Evolutionary conservation across 2,797 vertebrate genomes (phyloP), one percentile per base, ranked within the genome.

Genomic region (Clarias fuscus): DNA sequence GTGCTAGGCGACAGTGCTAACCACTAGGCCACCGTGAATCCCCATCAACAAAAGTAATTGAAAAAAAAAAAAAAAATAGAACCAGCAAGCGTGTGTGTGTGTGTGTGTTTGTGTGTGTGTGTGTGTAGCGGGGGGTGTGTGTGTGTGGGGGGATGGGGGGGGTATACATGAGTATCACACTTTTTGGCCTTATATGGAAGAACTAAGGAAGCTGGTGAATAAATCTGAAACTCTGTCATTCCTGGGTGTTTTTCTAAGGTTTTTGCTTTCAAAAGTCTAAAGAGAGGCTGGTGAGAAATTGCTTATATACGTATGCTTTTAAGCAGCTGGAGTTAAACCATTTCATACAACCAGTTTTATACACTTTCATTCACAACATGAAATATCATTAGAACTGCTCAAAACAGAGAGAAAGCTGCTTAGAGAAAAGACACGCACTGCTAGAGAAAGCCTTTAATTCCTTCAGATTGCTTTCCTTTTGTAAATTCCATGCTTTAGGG

Each of bases 101-200:
- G 13, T 87, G 75, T 80, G 76, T 84, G 84, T 75, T 17, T 85
- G 18, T 30, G 30, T 30, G 30, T 30, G 30, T 30, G 30, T 30
- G 30, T 30, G 30, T 30, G 30, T 30, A 2, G 1, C 1, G 1
- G 30, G 1, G 30, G 1, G 30, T 30, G 30, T 30, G 30, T 30
- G n/a, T n/a, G n/a, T n/a, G n/a, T n/a, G n/a, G 30, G 30, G 1
- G 30, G 30, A 1, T 1, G 30, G 59, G 15, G 78, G 10, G 27
- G 86, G 84, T 86, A 73, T 27, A 82, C 76, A 81, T 87, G 65
- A 87, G 87, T 86, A 86, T 88, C 40, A 43, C 71, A 0, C 40
- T 48, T 75, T 0, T 4, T 7, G 22, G 68, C 22, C 18, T 40
- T 22, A 71, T 33, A 71, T 40, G 68, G 43, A 61, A 82, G 75